Evolutionary conservation across 2,888 invertebrate genomes (phyloP).

Genomic region (Noctua fimbriata): DNA sequence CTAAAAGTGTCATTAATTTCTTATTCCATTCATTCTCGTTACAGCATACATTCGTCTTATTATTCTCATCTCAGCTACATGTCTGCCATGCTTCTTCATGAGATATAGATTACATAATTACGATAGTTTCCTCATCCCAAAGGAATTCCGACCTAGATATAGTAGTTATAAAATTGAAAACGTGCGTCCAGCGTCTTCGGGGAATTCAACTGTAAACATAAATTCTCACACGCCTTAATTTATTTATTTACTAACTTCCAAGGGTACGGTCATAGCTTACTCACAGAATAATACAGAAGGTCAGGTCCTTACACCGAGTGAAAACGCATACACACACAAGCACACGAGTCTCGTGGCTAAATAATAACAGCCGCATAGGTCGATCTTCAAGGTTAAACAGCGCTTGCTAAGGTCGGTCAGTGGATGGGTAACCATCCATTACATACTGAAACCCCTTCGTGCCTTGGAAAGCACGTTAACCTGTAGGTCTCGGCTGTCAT

Average conservation of each 20-base stretch:
- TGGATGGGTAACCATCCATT: neutral
- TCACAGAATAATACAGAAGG: constrained; percentile 24
- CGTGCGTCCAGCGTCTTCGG: constrained; percentile 39
- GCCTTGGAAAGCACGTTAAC: neutral
- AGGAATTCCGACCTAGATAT: constrained; percentile 13
- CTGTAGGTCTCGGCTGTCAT: neutral
- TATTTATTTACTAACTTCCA: constrained; percentile 72
- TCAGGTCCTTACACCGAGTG: too few species aligned
- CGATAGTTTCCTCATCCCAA: constrained; percentile 7
- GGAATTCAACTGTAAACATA: constrained; percentile 67
- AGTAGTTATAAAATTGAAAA: constrained; percentile 61
- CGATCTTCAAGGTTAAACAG: neutral
- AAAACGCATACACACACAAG: neutral
- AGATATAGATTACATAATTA: constrained; percentile 5
- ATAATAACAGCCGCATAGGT: neutral
- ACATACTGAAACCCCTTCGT: neutral
- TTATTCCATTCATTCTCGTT: neutral
- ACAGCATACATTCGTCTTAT: neutral
- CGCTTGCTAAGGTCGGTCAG: neutral
- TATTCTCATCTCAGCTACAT: neutral
- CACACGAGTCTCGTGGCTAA: neutral
- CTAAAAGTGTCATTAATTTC: too few species aligned
- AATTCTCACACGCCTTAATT: constrained; percentile 69
- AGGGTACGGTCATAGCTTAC: constrained; percentile 54
- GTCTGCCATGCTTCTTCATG: neutral